Evolutionary conservation across 2,113 vertebrate genomes (phyloP).

Genomic region (Lagopus leucura): DNA sequence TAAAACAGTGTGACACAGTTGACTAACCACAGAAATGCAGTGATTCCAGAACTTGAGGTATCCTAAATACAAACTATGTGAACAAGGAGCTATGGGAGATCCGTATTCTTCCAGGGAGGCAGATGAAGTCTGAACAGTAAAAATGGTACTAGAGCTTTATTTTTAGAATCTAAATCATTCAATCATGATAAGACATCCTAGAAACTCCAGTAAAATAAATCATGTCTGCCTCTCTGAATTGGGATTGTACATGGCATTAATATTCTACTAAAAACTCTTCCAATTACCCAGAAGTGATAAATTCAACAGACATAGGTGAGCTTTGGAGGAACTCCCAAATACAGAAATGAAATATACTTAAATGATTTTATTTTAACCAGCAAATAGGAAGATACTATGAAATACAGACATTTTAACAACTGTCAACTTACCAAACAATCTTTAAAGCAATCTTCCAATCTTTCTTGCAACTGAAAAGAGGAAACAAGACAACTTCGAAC

Average conservation of each 20-base stretch:
- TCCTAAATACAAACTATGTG: not conserved
- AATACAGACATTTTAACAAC: not conserved
- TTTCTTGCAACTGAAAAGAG: not conserved
- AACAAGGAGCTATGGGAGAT: not conserved
- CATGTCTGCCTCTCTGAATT: not conserved
- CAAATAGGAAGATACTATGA: not conserved
- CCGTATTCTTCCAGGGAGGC: not conserved
- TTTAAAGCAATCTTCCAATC: not conserved
- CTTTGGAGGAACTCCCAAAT: not conserved
- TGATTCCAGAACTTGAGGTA: not conserved
- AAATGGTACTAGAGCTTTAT: not conserved
- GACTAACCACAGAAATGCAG: not conserved
- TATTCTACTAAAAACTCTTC: not conserved
- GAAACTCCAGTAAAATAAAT: not conserved
- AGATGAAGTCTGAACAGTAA: not conserved
- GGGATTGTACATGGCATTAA: fast-evolving
- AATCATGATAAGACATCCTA: not conserved
- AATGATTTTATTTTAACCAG: not conserved
- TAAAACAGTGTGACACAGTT: not conserved
- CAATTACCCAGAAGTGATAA: not conserved
- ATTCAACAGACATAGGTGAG: not conserved
- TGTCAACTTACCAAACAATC: not conserved
- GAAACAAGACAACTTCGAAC: not conserved
- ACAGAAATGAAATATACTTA: not conserved
- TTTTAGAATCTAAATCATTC: not conserved